phyloP scores from a whole-genome alignment of 2,888 invertebrate genomes.

The Patella ulyssiponensis region DNA sequence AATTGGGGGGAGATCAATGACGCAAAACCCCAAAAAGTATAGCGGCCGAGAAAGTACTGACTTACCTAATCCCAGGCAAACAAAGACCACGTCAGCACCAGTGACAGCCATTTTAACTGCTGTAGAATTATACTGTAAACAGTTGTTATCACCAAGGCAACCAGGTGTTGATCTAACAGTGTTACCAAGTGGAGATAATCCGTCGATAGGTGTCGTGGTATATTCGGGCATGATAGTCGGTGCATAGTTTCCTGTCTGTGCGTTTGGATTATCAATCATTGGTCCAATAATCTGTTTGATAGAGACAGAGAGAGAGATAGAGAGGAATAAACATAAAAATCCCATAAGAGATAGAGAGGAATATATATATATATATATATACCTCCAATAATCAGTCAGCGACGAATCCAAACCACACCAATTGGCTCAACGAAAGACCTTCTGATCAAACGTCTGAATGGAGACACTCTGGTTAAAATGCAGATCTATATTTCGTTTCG shows the following conservation, averaged over 20 bases:
- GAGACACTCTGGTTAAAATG: no score
- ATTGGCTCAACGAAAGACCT: no score
- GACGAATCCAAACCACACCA: no score
- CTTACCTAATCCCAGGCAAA: constrained; percentile 63
- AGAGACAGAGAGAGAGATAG: no score
- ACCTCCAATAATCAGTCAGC: no score
- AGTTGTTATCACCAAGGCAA: constrained; percentile 48
- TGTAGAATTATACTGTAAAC: constrained; percentile 46
- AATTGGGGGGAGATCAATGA: no score
- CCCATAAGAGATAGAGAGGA: no score
- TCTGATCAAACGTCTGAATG: no score
- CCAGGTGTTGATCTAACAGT: constrained; percentile 50
- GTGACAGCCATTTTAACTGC: constrained; percentile 45
- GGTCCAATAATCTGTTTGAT: constrained; percentile 49
- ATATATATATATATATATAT: no score
- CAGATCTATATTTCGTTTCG: no score
- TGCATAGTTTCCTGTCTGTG: constrained; percentile 62
- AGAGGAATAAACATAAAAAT: no score
- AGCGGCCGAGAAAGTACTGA: neutral
- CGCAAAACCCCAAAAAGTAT: no score
- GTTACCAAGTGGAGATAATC: constrained; percentile 34
- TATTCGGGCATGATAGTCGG: constrained; percentile 47
- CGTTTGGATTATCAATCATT: constrained; percentile 58
- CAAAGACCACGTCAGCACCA: constrained; percentile 51
- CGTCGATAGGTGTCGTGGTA: constrained; percentile 50